Evolutionary conservation across 2,797 vertebrate species (phyloP).

Genomic region (Pogonophryne albipinna): DNA sequence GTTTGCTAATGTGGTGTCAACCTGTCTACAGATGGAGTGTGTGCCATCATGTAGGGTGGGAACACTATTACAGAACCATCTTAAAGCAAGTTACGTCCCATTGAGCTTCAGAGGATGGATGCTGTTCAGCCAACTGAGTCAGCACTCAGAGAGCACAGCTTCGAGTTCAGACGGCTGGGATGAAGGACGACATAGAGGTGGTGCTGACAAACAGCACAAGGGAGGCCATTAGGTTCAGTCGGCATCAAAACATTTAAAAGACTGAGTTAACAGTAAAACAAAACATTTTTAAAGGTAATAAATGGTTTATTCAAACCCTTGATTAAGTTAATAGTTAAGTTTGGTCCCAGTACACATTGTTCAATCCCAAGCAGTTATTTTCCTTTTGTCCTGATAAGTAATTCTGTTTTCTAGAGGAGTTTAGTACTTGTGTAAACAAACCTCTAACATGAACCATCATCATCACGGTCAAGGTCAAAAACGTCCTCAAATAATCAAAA

Average conservation of each 20-base stretch:
- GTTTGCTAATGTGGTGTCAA: conserved; percentile 37
- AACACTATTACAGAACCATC: conserved; percentile 25
- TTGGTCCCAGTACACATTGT: not conserved
- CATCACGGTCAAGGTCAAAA: not conserved
- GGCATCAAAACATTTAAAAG: conserved; percentile 23
- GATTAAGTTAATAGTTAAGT: conserved; percentile 6
- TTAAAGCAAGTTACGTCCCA: conserved; percentile 30
- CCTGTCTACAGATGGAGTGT: conserved; percentile 27
- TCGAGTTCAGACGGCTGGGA: conserved; percentile 11
- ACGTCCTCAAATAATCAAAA: not conserved
- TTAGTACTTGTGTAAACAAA: not conserved
- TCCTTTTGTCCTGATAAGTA: not conserved
- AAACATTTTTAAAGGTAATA: not conserved
- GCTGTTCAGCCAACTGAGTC: conserved; percentile 24
- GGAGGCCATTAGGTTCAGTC: not conserved
- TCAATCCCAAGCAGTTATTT: not conserved
- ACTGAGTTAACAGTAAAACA: not conserved
- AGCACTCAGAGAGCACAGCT: conserved; percentile 22
- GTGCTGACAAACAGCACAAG: conserved; percentile 14
- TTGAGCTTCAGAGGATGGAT: conserved; percentile 42
- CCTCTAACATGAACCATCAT: not conserved
- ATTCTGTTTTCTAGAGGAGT: not conserved
- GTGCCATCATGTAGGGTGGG: not conserved
- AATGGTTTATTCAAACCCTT: not conserved
- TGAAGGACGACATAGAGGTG: conserved; percentile 18